Evolutionary conservation across 2,888 invertebrate species (phyloP).

Genomic region (Epinotia ramella): DNA sequence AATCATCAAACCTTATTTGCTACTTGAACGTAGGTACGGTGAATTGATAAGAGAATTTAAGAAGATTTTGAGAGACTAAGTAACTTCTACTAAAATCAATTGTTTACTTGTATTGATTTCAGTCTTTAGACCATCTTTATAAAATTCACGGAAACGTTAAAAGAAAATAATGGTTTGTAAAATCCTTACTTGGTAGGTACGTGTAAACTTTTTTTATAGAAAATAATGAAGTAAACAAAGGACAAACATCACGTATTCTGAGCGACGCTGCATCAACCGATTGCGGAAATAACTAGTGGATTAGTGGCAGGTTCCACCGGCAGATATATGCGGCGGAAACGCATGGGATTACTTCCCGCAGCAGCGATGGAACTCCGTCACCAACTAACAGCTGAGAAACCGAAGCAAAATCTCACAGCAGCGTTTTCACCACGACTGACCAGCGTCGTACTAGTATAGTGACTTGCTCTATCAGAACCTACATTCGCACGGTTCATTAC

Average conservation of each 20-base stretch:
- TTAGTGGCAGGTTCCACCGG: constrained; percentile 76
- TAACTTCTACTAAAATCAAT: background rate
- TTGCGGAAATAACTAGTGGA: constrained; percentile 82
- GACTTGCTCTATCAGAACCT: constrained; percentile 65
- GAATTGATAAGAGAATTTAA: background rate
- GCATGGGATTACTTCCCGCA: constrained; percentile 75
- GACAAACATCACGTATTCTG: constrained; percentile 72
- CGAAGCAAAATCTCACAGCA: background rate
- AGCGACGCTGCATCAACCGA: constrained; percentile 70
- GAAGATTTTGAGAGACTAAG: background rate
- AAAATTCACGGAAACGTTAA: background rate
- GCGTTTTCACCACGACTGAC: background rate
- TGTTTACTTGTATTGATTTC: background rate
- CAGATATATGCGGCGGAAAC: constrained; percentile 80
- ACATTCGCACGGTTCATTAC: constrained; percentile 84
- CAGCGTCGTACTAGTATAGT: background rate
- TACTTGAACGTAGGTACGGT: background rate
- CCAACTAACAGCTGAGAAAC: constrained; percentile 65
- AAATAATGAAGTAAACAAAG: constrained; percentile 59
- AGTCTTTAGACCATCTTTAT: background rate
- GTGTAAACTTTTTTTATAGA: constrained; percentile 6
- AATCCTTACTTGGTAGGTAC: background rate
- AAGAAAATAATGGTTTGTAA: background rate
- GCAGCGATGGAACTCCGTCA: constrained; percentile 62
- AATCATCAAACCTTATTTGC: background rate